These are phyloP conservation scores for Trissolcus japonicus DNA, from an alignment of 2,888 invertebrate genomes.

Conservation along the genomic window DNA sequence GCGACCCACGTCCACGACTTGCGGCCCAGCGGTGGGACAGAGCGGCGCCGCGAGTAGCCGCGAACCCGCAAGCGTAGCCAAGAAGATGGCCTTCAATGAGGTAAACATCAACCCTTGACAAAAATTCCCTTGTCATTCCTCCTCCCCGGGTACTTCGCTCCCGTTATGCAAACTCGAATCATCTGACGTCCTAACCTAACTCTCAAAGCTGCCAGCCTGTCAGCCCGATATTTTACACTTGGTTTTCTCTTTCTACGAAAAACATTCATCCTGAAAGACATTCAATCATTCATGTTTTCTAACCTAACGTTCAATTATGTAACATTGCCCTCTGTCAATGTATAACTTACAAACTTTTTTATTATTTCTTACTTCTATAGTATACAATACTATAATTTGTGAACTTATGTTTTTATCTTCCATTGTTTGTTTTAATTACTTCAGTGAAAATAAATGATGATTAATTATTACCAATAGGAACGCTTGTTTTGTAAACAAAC, in stretches of 20 bases:
- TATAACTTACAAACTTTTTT: no score
- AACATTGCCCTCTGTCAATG: no score
- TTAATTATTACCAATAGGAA: no score
- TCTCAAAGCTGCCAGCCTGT: background rate
- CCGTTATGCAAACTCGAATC: background rate
- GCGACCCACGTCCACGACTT: conserved; percentile 53
- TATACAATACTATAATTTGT: no score
- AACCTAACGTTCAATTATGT: no score
- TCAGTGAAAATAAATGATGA: no score
- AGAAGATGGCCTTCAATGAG: conserved; percentile 87
- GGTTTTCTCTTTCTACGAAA: conserved; percentile 6
- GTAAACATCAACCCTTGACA: conserved; percentile 73
- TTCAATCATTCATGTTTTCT: no score
- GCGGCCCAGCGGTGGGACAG: conserved; percentile 71
- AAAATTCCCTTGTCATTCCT: background rate
- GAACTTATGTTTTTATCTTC: no score
- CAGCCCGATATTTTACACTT: background rate
- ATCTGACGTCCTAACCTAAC: conserved; percentile 5
- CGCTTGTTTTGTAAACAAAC: no score
- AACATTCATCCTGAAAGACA: background rate
- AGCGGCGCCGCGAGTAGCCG: conserved; percentile 73
- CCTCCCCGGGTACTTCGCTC: background rate
- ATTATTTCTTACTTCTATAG: no score
- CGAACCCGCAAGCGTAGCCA: conserved; percentile 72
- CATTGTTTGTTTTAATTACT: no score